Evolutionary conservation across 1,140 invertebrate genomes (phyloP).

Genomic region (Zaprionus nigranus): DNA sequence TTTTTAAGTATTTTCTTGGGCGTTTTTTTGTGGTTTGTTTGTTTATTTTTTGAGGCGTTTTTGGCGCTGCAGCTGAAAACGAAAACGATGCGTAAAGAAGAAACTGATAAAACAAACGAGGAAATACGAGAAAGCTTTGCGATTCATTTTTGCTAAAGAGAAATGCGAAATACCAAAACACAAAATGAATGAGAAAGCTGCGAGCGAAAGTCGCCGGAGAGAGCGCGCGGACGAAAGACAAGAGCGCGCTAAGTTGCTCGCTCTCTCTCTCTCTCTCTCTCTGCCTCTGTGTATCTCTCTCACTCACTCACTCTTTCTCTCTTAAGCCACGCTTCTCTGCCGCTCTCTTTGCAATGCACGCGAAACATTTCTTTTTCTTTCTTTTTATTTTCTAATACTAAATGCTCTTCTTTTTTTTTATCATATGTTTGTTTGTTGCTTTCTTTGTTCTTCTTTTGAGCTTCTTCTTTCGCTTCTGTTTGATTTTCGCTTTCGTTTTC

Average conservation of each 20-base stretch:
- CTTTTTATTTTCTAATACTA: slow-evolving; percentile 36
- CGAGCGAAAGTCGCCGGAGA: slow-evolving; percentile 39
- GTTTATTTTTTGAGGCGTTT: slow-evolving; percentile 27
- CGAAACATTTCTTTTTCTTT: slow-evolving; percentile 9
- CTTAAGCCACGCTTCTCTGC: slow-evolving; percentile 29
- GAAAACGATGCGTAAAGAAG: slow-evolving; percentile 24
- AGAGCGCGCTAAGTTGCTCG: background rate
- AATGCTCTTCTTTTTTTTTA: slow-evolving; percentile 30
- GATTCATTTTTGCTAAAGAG: slow-evolving; percentile 8
- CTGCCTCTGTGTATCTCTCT: background rate
- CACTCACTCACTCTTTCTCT: background rate
- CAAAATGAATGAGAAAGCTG: slow-evolving; percentile 43
- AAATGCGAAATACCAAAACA: slow-evolving; percentile 29
- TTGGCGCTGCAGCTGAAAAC: slow-evolving; percentile 44
- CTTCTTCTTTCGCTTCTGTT: slow-evolving; percentile 10
- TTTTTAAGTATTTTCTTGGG: background rate
- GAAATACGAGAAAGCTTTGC: slow-evolving; percentile 37
- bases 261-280: background rate
- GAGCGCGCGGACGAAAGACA: background rate
- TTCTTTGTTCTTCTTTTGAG: slow-evolving; percentile 23
- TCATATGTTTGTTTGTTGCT: slow-evolving; percentile 18
- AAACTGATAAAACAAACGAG: slow-evolving; percentile 15
- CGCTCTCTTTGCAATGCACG: background rate
- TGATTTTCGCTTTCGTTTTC: slow-evolving; percentile 7
- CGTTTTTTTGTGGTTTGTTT: slow-evolving; percentile 16